Percentiles rank a stretch among this genome's conserved stretches.
phyloP scores from a whole-genome alignment of 2,113 vertebrate species.

The Gambusia affinis region DNA sequence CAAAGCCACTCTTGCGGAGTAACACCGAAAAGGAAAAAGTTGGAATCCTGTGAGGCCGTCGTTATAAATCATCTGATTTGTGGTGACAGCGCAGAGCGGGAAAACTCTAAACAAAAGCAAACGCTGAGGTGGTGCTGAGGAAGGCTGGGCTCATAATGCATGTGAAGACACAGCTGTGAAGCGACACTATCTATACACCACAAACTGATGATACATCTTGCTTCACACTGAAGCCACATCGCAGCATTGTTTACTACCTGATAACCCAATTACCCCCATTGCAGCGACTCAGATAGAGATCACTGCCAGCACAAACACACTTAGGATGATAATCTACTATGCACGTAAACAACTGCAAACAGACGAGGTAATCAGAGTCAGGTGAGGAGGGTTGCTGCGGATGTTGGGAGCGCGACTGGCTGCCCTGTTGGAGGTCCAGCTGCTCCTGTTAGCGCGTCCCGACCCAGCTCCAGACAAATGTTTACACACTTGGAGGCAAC shows the following conservation, averaged over 20 bases:
- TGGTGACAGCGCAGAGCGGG: slow-evolving; percentile 67
- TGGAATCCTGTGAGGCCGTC: slow-evolving; percentile 62
- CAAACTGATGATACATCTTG: slow-evolving; percentile 53
- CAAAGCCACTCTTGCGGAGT: slow-evolving; percentile 57
- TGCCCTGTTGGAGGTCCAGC: slow-evolving; percentile 18
- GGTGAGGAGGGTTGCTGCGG: slow-evolving; percentile 19
- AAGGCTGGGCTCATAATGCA: slow-evolving; percentile 49
- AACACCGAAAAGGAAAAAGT: slow-evolving; percentile 69
- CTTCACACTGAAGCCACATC: slow-evolving; percentile 28
- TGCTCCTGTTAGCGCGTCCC: slow-evolving; percentile 19
- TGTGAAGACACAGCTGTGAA: slow-evolving; percentile 40
- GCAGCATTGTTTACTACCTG: slow-evolving; percentile 58
- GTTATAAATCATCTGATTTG: slow-evolving; percentile 80
- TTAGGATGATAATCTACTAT: slow-evolving; percentile 56
- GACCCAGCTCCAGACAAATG: slow-evolving; percentile 42
- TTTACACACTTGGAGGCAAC: slow-evolving; percentile 50
- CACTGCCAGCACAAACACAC: slow-evolving; percentile 57
- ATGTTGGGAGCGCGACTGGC: slow-evolving; percentile 7
- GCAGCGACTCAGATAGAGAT: slow-evolving; percentile 58
- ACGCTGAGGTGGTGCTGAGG: slow-evolving; percentile 60
- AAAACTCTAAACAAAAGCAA: slow-evolving; percentile 77
- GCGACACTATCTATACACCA: slow-evolving; percentile 27
- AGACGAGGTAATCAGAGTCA: slow-evolving; percentile 48
- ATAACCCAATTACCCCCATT: slow-evolving; percentile 71
- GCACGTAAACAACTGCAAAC: slow-evolving; percentile 48